Conservation (phyloP, 2,888 invertebrate species). For the Drosophila merina region DNA sequence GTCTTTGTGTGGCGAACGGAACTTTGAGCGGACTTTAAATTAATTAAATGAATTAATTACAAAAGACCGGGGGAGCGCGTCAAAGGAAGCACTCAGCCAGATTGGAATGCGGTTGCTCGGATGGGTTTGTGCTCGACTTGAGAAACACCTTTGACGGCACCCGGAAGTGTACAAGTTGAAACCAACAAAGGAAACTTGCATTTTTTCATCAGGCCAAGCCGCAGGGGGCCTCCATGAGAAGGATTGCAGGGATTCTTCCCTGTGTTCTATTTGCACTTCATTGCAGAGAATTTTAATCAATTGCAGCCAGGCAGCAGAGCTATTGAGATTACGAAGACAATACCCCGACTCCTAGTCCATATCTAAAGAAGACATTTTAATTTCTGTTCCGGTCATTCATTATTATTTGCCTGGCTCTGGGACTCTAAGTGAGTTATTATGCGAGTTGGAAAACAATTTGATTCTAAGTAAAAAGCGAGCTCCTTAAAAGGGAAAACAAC, state of each 20-base stretch:
- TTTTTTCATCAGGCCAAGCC: constrained; percentile 29
- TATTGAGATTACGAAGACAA: constrained; percentile 2
- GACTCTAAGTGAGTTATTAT: constrained; percentile 67
- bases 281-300: constrained; percentile 50
- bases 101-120: constrained; percentile 40
- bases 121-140: constrained; percentile 24
- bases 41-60: constrained; percentile 52
- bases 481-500: constrained; percentile 20
- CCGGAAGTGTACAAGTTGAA: constrained; percentile 13
- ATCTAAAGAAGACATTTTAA: constrained; percentile 39
- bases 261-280: constrained; percentile 29
- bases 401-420: constrained; percentile 37
- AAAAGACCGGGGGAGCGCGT: constrained; percentile 13
- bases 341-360: constrained; percentile 2
- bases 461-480: constrained; percentile 36
- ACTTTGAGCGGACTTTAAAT: constrained; percentile 39
- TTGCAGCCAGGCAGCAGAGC: constrained; percentile 31
- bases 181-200: constrained; percentile 23
- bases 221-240: constrained; percentile 19
- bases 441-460: constrained; percentile 63
- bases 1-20: constrained; percentile 12
- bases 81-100: constrained; percentile 39
- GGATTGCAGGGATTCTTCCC: constrained; percentile 19
- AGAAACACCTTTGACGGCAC: constrained; percentile 34
- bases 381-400: constrained; percentile 40